Evolutionary conservation across 2,797 vertebrate genomes (phyloP).

Genomic region (Rhabdophis nuchalis): DNA sequence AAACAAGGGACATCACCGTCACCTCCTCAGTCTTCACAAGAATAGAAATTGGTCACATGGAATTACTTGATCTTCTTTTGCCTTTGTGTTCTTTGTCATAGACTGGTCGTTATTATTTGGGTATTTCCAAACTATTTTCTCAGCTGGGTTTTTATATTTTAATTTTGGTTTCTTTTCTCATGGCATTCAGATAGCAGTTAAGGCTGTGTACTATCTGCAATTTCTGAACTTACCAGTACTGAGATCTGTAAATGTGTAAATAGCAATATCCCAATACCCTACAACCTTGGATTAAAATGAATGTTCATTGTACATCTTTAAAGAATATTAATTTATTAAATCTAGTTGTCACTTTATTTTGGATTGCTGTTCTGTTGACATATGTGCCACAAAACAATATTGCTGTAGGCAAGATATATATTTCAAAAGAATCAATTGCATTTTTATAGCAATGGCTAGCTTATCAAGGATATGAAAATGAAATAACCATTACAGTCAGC

Average conservation of each 20-base stretch:
- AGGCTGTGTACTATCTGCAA: conserved; percentile 53
- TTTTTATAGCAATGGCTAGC: conserved; percentile 54
- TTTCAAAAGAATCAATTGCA: conserved; percentile 38
- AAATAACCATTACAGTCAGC: conserved; percentile 50
- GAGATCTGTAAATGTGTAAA: conserved; percentile 93
- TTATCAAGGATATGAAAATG: conserved; percentile 36
- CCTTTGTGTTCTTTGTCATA: conserved; percentile 71
- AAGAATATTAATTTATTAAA: conserved; percentile 99
- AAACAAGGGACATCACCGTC: conserved; percentile 78
- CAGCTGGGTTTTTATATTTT: conserved; percentile 66
- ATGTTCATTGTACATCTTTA: conserved; percentile 96
- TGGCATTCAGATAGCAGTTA: conserved; percentile 63
- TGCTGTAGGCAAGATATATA: conserved; percentile 59
- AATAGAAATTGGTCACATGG: conserved; percentile 74
- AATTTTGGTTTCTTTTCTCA: conserved; percentile 67
- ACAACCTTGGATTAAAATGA: conserved; percentile 81
- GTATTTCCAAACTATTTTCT: conserved; percentile 66
- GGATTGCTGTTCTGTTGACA: conserved; percentile 78
- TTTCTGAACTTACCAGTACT: conserved; percentile 72
- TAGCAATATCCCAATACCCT: conserved; percentile 78
- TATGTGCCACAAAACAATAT: conserved; percentile 71
- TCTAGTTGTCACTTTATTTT: conserved; percentile 91
- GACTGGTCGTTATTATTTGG: conserved; percentile 63
- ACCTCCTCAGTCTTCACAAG: conserved; percentile 81
- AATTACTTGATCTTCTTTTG: conserved; percentile 66